Base-by-base conservation (phyloP, 2,797 vertebrate genomes). In the Bufotes viridis region DNA sequence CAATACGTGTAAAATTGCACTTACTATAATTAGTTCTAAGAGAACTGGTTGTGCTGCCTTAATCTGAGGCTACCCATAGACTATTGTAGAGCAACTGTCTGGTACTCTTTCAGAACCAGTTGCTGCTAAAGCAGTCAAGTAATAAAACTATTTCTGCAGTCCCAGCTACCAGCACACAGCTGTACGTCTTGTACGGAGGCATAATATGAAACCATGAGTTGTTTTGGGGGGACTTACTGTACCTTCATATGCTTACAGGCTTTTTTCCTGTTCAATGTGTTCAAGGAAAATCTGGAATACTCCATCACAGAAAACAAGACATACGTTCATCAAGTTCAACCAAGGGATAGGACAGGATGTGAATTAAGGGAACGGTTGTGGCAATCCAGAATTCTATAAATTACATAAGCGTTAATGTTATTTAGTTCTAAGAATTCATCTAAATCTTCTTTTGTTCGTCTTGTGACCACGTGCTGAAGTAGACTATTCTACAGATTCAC, bases 1-100 rank as follows among this genome's bases (percentile, higher is more conserved):
- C 91, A 90, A 84, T 81, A 75, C 18, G 79, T 61, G 70, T 74
- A 69, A 69, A 86, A 80, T n/a, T 69, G 65, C 20, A 42, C 42
- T 42, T 42, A 42, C 42, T 42, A 5, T 42, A 42, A 42, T 42
- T 42, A 42, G 42, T 42, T 69, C 65, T 29, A 26, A 26, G 24
- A 42, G 15, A 72, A 72, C 6, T 20, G 8, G 29, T 72, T 42
- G 11, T 34, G 17, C 12, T 69, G 61, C 67, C 67, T 15, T 26
- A 29, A 5, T 5, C 26, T 69, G 69, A 8, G 29, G 29, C 6
- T 42, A 72, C 26, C 13, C 14, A 13, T 22, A 10, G 10, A 2
- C 20, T 51, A 75, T 12, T 51, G 34, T 13, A 49, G 10, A 72
- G 69, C 15, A 3, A 42, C 69, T 42, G 26, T 72, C 15, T 72